Percentiles rank a stretch among this genome's conserved stretches.
phyloP scores from a whole-genome alignment of 2,113 vertebrate genomes.

The Drymodes brunneopygia region DNA sequence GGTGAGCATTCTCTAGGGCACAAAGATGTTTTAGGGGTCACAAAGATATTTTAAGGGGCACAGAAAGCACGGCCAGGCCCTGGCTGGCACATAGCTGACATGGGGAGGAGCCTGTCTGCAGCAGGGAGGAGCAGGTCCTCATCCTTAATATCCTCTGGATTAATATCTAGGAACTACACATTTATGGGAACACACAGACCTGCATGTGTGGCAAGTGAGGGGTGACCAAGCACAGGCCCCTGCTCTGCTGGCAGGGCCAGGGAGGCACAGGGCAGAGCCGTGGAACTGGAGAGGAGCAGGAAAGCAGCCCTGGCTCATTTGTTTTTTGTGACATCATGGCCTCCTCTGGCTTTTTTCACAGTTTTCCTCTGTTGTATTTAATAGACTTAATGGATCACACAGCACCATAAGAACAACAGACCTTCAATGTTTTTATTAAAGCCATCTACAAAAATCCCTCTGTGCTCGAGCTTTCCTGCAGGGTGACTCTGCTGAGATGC shows the following conservation, averaged over 20 bases:
- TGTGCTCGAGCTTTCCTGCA: slow-evolving; percentile 42
- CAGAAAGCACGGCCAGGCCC: neutral
- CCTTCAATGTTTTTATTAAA: slow-evolving; percentile 69
- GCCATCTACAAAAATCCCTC: slow-evolving; percentile 62
- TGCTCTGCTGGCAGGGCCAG: neutral
- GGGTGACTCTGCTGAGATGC: slow-evolving; percentile 52
- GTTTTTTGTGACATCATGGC: slow-evolving; percentile 52
- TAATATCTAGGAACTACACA: neutral
- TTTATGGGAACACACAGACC: neutral
- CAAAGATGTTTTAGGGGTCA: neutral
- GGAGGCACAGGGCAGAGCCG: neutral
- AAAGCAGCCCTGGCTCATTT: neutral
- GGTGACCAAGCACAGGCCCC: neutral
- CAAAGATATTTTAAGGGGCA: neutral
- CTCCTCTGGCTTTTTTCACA: slow-evolving; percentile 61
- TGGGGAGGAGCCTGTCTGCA: neutral
- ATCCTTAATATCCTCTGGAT: neutral
- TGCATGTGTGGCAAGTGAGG: neutral
- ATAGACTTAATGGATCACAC: slow-evolving; percentile 67
- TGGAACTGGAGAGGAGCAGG: neutral
- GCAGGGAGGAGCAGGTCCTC: neutral
- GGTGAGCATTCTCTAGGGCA: neutral
- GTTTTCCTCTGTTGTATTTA: slow-evolving; percentile 60
- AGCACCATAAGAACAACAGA: slow-evolving; percentile 62
- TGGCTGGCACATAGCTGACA: neutral